phyloP scores from a whole-genome alignment of 1,140 invertebrate species.

The Metaphire vulgaris region DNA sequence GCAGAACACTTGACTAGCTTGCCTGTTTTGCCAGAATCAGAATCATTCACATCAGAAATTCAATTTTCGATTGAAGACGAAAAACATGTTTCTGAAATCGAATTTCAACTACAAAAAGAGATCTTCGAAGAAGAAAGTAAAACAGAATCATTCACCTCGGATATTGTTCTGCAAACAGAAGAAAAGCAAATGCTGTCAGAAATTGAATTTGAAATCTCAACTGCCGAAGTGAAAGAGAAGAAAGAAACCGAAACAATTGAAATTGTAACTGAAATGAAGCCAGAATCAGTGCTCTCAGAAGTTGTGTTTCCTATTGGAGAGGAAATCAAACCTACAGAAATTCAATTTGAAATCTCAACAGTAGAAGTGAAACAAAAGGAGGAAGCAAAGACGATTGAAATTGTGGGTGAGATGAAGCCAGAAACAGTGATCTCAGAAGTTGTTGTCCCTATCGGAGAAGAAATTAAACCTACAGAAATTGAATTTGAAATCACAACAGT shows the following conservation, averaged over 20 bases:
- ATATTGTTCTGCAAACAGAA: conserved; percentile 15
- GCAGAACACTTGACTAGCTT: not conserved
- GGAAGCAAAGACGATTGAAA: not conserved
- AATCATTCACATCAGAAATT: not conserved
- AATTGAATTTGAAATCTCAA: conserved; percentile 20
- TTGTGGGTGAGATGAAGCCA: not conserved
- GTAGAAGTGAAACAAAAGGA: conserved; percentile 8
- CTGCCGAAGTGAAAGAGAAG: not conserved
- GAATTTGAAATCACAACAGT: conserved; percentile 16
- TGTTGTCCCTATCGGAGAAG: not conserved
- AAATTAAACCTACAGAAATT: conserved; percentile 23
- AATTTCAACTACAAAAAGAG: conserved; percentile 9
- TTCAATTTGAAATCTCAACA: conserved; percentile 20
- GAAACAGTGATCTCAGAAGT: not conserved
- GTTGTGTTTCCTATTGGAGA: conserved; percentile 13
- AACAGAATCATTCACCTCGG: conserved; percentile 15
- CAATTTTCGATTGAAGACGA: conserved; percentile 22
- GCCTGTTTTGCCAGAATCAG: too few relatives aligned
- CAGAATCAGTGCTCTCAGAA: conserved; percentile 20
- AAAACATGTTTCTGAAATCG: not conserved
- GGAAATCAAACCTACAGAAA: conserved; percentile 21
- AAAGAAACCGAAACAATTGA: not conserved
- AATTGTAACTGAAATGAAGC: conserved; percentile 13
- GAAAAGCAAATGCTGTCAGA: conserved; percentile 13
- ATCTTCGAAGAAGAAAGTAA: conserved; percentile 6